Evolutionary conservation across 2,888 invertebrate species (phyloP).

Genomic region (Himalopsyche japonica): DNA sequence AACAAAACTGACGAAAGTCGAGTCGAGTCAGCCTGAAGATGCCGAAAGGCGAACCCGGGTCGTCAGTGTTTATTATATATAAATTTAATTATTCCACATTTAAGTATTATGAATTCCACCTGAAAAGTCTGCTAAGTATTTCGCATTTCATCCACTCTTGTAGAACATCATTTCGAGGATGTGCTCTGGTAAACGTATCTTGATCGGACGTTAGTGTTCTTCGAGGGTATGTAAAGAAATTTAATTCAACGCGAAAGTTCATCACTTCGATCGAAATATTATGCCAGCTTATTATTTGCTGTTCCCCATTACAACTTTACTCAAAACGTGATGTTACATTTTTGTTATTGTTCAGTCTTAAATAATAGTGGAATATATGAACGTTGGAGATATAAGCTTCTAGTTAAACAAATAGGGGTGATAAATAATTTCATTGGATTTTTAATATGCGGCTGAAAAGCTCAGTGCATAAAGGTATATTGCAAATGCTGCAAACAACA

Average conservation of each 20-base stretch:
- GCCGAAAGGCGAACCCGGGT: no score
- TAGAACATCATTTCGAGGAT: neutral
- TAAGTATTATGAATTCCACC: no score
- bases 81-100: no score
- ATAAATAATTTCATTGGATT: no score
- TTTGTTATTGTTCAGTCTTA: constrained; percentile 17
- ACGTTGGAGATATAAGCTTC: neutral
- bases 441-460: no score
- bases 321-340: constrained; percentile 27
- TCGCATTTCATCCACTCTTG: neutral
- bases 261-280: constrained; percentile 24
- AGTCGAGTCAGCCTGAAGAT: no score
- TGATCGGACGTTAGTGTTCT: neutral
- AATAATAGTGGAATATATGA: neutral
- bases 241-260: constrained; percentile 23
- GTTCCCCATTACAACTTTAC: neutral
- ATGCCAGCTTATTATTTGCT: constrained; percentile 8
- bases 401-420: no score
- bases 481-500: no score
- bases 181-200: neutral
- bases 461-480: no score
- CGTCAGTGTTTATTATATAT: no score
- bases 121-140: no score
- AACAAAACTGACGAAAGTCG: no score
- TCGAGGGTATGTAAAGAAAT: neutral